A percentile compares a stretch with the other conserved stretches of the same genome.
Conservation (phyloP, 2,888 invertebrate species). For the Malachius bipustulatus region DNA sequence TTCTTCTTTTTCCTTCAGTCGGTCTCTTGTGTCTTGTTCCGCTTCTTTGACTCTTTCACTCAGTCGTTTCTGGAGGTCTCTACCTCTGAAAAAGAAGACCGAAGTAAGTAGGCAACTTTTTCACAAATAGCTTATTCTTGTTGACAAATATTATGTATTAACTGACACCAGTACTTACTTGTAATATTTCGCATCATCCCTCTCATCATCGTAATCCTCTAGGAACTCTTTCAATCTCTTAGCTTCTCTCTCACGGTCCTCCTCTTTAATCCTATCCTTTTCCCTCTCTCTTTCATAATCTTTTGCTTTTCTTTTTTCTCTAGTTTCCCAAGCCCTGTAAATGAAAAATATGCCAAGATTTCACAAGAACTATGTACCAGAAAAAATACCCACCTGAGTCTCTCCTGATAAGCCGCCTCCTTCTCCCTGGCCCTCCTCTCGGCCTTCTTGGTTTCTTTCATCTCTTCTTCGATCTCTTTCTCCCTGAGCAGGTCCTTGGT, state of each 20-base stretch:
- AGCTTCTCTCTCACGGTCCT: conserved; percentile 83
- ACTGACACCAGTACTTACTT: conserved; percentile 50
- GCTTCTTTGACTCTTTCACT: conserved; percentile 89
- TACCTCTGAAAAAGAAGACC: conserved; percentile 44
- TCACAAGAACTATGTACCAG: conserved; percentile 2
- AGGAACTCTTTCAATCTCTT: conserved; percentile 92
- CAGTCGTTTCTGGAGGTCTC: conserved; percentile 80
- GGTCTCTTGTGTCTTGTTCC: conserved; percentile 80
- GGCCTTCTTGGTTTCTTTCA: conserved; percentile 75
- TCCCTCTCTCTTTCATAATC: conserved; percentile 84
- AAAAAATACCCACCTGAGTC: conserved; percentile 36
- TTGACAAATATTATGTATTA: background rate
- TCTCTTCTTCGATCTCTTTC: conserved; percentile 84
- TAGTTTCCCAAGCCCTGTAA: conserved; percentile 65
- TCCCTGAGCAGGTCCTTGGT: conserved; percentile 56
- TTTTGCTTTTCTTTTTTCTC: conserved; percentile 80
- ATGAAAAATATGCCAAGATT: too few species aligned
- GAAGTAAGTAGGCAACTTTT: background rate
- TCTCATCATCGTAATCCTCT: conserved; percentile 97
- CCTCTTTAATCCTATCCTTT: conserved; percentile 71
- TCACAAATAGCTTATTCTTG: background rate
- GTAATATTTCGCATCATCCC: conserved; percentile 95
- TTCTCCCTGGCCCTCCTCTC: conserved; percentile 90
- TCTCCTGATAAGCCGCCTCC: conserved; percentile 91
- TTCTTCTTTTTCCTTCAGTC: conserved; percentile 80